Evolutionary conservation across 1,140 invertebrate species (phyloP).

Genomic region (Pseudomyrmex cubaensis): DNA sequence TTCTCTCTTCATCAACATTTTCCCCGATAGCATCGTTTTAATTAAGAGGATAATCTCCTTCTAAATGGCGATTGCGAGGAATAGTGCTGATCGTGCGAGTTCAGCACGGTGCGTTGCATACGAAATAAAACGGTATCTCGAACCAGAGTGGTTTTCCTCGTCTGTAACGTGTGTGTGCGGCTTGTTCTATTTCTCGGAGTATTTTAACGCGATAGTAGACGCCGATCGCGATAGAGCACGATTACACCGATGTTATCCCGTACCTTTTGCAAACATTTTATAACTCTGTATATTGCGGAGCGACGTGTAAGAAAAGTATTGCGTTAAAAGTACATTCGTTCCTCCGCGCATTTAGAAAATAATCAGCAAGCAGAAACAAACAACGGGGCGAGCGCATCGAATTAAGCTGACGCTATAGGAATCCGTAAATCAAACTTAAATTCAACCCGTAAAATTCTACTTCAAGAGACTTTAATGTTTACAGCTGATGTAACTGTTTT

Average conservation of each 20-base stretch:
- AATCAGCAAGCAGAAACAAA: no score
- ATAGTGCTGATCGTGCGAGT: constrained; percentile 40
- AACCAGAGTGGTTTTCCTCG: constrained; percentile 55
- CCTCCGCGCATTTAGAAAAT: neutral
- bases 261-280: neutral
- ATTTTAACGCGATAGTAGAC: constrained; percentile 30
- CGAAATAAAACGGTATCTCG: constrained; percentile 64
- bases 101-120: constrained; percentile 24
- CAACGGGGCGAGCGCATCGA: no score
- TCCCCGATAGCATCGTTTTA: constrained; percentile 7
- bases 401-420: no score
- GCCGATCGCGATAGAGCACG: neutral
- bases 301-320: neutral
- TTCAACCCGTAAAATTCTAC: no score
- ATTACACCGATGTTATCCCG: constrained; percentile 2
- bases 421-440: no score
- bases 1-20: neutral
- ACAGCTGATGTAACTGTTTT: no score
- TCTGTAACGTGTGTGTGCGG: neutral
- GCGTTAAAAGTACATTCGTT: no score
- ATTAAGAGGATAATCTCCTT: neutral
- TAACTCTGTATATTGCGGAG: neutral
- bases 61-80: neutral
- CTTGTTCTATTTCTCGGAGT: constrained; percentile 30
- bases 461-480: no score